phyloP scores from a whole-genome alignment of 2,113 vertebrate genomes.

The Amphiprion percula region DNA sequence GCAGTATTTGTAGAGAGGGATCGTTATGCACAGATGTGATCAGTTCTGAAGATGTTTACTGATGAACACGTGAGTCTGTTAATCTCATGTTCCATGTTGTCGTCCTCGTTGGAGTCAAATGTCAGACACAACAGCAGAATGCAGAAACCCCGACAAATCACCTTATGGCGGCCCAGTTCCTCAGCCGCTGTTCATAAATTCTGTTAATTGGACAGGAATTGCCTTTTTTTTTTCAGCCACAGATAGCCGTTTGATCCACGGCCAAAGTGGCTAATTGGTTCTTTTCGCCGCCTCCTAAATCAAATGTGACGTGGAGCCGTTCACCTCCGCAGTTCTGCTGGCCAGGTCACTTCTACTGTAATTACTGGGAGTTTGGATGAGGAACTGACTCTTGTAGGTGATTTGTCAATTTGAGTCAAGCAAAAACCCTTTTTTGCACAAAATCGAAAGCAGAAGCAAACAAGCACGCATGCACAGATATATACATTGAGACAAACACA shows the following conservation, averaged over 20 bases:
- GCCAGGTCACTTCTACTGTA: constrained; percentile 80
- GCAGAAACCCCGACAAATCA: constrained; percentile 62
- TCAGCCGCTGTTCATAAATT: constrained; percentile 56
- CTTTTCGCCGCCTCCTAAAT: constrained; percentile 69
- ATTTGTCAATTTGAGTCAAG: constrained; percentile 50
- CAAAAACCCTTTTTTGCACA: not conserved
- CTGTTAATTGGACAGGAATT: constrained; percentile 69
- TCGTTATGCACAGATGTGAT: not conserved
- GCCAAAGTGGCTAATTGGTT: constrained; percentile 74
- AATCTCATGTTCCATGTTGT: not conserved
- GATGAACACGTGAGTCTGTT: constrained; percentile 1
- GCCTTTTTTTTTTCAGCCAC: constrained; percentile 38
- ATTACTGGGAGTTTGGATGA: constrained; percentile 30
- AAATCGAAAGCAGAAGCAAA: not conserved
- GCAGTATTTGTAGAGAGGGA: not conserved
- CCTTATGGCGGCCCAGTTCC: constrained; percentile 34
- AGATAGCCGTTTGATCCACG: constrained; percentile 62
- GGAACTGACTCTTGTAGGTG: constrained; percentile 29
- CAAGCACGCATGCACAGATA: not conserved
- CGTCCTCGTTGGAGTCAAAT: constrained; percentile 30
- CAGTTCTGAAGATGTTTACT: not conserved
- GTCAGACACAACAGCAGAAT: constrained; percentile 24
- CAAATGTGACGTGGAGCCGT: constrained; percentile 79
- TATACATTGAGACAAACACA: not conserved
- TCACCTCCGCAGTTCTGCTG: constrained; percentile 83